These are phyloP conservation scores for Callyntrura guangdongensis DNA, from an alignment of 2,888 invertebrate species.

Conservation along the genomic window DNA sequence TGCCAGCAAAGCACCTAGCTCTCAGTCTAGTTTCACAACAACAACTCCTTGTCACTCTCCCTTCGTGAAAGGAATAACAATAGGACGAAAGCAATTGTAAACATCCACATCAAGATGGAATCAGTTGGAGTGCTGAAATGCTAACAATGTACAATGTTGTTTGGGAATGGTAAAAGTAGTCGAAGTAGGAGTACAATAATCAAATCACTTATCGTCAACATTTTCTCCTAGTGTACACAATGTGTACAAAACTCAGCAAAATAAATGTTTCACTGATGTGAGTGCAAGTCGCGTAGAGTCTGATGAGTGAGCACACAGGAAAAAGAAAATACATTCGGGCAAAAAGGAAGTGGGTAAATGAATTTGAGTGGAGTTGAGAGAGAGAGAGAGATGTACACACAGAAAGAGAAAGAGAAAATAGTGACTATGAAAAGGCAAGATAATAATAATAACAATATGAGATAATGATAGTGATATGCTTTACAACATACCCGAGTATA, in stretches of 20 bases:
- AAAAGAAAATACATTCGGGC: slow-evolving; percentile 28
- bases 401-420: not conserved
- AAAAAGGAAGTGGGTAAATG: slow-evolving; percentile 39
- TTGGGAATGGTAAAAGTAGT: not conserved
- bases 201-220: slow-evolving; percentile 67
- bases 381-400: not conserved
- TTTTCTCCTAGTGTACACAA: slow-evolving; percentile 21
- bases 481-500: not conserved
- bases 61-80: slow-evolving; percentile 66
- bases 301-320: slow-evolving; percentile 26
- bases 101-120: slow-evolving; percentile 62
- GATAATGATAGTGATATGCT: slow-evolving; percentile 16
- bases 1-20: not conserved
- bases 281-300: not conserved
- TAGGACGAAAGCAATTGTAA: slow-evolving; percentile 64
- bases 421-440: not conserved
- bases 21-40: slow-evolving; percentile 24
- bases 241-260: not conserved
- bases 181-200: slow-evolving; percentile 29
- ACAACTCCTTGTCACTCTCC: slow-evolving; percentile 50
- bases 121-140: slow-evolving; percentile 49
- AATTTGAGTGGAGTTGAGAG: slow-evolving; percentile 20
- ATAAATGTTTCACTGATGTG: not conserved
- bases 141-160: slow-evolving; percentile 42
- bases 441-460: slow-evolving; percentile 3